These are phyloP conservation scores for Elaeidobius kamerunicus DNA, from an alignment of 2,888 invertebrate genomes.

Conservation along the genomic window DNA sequence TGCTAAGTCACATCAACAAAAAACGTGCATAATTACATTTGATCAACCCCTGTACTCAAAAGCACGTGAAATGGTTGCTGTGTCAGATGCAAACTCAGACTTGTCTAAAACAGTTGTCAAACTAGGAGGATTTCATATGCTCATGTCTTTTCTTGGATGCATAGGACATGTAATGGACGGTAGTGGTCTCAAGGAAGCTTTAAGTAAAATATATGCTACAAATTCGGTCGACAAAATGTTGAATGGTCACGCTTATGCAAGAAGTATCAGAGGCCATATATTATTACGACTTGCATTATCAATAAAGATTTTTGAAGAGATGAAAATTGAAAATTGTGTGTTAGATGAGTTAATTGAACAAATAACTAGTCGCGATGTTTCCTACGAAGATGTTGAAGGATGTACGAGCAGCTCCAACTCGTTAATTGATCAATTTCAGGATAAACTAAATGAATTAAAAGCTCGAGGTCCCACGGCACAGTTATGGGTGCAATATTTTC, in stretches of 20 bases:
- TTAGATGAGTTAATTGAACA: slow-evolving; percentile 16
- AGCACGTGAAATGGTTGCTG: not conserved
- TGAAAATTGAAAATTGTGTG: too few relatives aligned
- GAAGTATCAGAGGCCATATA: slow-evolving; percentile 39
- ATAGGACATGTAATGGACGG: slow-evolving; percentile 36
- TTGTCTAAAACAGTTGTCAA: slow-evolving; percentile 32
- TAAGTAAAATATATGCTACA: slow-evolving; percentile 30
- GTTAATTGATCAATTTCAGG: slow-evolving; percentile 21
- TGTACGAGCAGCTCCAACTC: slow-evolving; percentile 21
- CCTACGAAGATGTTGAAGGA: slow-evolving; percentile 36
- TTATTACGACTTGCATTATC: slow-evolving; percentile 34
- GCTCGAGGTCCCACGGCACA: slow-evolving; percentile 33
- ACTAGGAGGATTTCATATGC: slow-evolving; percentile 40
- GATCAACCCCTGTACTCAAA: slow-evolving; percentile 2
- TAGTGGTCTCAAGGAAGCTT: slow-evolving; percentile 35
- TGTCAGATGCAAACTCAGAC: not conserved
- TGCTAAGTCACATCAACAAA: not conserved
- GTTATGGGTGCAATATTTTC: slow-evolving; percentile 30
- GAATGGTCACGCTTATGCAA: slow-evolving; percentile 36
- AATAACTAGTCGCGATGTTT: slow-evolving; percentile 21
- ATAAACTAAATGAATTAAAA: slow-evolving; percentile 36
- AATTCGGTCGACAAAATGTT: slow-evolving; percentile 43
- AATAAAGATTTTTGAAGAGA: slow-evolving; percentile 14
- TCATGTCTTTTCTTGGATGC: slow-evolving; percentile 6
- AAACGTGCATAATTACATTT: not conserved